Base-by-base conservation (phyloP, 2,113 vertebrate species). In the Chloropsis cyanopogon region DNA sequence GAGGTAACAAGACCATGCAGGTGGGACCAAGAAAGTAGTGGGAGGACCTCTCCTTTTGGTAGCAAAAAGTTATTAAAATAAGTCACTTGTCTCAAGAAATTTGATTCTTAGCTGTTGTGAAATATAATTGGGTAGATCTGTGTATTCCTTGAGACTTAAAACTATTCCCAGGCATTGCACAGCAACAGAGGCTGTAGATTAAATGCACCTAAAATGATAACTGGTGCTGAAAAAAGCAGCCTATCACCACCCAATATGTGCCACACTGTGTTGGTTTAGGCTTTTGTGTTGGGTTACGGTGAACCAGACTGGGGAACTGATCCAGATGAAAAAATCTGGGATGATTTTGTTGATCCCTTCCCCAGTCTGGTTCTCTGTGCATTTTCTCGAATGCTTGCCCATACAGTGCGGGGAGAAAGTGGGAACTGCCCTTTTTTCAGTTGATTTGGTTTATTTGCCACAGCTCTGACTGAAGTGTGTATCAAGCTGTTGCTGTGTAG, bases 231-330 rank as follows among this genome's bases (percentile, higher is more conserved):
- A 49, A 59, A 65, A 65, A 73, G 5, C 44, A 71, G 7, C 21
- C 18, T 23, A 0, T 56, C 21, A 68, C 14, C 18, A 54, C 21
- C 44, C 2, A 3, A 0, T n/a, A 12, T 29, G 10, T 75, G n/a
- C 33, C 56, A 15, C 44, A 11, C 31, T 69, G 42, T 82, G 42
- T 46, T 75, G 15, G 26, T 75, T 69, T 29, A 54, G 46, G 10
- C 15, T 49, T 53, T 49, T 57, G 7, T 78, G 41, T 49, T 70
- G 37, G 10, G 14, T 61, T 66, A 24, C 5, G 14, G 28, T 46
- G 23, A 86, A 17, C 33, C 21, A 64, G 44, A 18, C 60, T 53
- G 28, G 31, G 31, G 6, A 53, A 44, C 25, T 42, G 35, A 75
- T 82, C 15, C 16, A 41, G 50, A 26, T 44, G 21, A 81, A 77